A percentile compares a stretch with the other conserved stretches of the same genome.
These are phyloP conservation scores for Megaceryle torquata DNA, from an alignment of 2,113 vertebrate genomes.

Conservation along the genomic window DNA sequence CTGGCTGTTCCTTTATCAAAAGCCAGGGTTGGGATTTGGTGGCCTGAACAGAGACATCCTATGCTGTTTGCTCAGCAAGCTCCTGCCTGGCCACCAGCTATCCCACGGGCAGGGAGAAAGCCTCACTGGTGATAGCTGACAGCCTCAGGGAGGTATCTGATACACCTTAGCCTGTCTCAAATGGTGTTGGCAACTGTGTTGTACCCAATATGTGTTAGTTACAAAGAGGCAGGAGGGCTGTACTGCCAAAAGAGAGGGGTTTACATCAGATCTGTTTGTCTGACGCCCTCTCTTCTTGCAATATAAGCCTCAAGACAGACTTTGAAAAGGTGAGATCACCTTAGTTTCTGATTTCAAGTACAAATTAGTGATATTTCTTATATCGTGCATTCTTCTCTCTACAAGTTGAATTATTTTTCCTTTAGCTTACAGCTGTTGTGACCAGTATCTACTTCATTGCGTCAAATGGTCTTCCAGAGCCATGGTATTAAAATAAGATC, in stretches of 20 bases:
- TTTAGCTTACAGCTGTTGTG: not conserved
- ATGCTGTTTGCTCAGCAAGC: not conserved
- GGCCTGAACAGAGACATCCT: not conserved
- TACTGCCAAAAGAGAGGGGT: not conserved
- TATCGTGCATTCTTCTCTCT: not conserved
- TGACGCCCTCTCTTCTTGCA: not conserved
- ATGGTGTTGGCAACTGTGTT: not conserved
- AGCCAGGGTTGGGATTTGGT: not conserved
- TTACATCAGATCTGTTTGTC: not conserved
- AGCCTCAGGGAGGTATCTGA: not conserved
- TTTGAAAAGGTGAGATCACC: not conserved
- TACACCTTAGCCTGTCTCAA: accelerated
- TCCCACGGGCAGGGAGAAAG: not conserved
- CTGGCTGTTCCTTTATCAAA: not conserved
- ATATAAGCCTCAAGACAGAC: not conserved
- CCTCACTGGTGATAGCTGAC: not conserved
- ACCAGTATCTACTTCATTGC: not conserved
- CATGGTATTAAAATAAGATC: not conserved
- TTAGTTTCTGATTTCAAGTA: not conserved
- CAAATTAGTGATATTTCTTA: not conserved
- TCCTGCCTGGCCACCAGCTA: not conserved
- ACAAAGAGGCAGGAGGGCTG: not conserved
- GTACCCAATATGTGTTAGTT: not conserved
- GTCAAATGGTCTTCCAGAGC: conserved; percentile 17
- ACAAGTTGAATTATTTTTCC: not conserved